Base-by-base conservation (phyloP, 2,888 invertebrate species). In the Boloria selene region DNA sequence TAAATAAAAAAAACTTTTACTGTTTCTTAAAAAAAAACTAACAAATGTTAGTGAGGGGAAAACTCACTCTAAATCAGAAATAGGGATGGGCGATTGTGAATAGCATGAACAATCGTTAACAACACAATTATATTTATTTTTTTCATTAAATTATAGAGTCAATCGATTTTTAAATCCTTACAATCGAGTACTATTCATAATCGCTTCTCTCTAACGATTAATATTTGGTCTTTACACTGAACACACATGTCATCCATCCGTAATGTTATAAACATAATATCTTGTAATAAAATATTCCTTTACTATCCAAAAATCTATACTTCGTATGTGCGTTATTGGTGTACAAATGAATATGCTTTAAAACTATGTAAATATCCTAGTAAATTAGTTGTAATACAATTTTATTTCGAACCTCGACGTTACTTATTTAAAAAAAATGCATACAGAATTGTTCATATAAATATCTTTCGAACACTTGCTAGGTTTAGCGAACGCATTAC, bases 1-100 rank as follows among this genome's bases (percentile, higher is more conserved):
- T 70, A 75, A 62, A 63, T 52, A 79, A 83, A 80, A 82, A 85
- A 87, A 81, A 76, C 73, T 75, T 87, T 88, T 87, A 87, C 87
- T 90, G 79, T 78, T 68, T 79, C 85, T 84, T 84, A 85, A 85
- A 86, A 83, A 70, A 74, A 82, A 76, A 77, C 73, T 80, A 80
- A 82, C 79, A 81, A 77, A 74, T 74, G 70, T 71, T 73, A 69
- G 70, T 66, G 61, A 64, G 61, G 70, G 71, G 71, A 67, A 75
- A 69, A 72, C 70, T 71, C 74, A 74, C 75, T 70, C 64, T 65
- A 53, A 56, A 58, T 64, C 60, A 58, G 54, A 68, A 13, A 68
- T 51, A n/a, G 26, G 44, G 14, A 22, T 56, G 22, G 44, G 18
- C 56, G 45, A 56, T 55, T 16, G 6, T 45, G 6, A 22, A n/a